Base-by-base conservation (phyloP, 2,797 vertebrate genomes). In the Acanthornis magna region DNA sequence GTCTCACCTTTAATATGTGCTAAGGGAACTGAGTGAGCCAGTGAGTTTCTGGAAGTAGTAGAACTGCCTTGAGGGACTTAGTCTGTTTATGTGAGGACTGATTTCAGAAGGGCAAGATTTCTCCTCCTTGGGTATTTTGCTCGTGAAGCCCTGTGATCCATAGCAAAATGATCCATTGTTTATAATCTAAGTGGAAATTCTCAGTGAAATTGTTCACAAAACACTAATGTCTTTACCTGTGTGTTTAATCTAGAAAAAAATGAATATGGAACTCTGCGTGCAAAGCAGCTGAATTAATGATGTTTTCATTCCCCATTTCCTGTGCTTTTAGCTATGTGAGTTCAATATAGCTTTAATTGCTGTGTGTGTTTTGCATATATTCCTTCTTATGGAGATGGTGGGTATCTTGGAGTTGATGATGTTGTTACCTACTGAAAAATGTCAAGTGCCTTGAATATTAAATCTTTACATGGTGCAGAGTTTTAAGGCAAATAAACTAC, bases 1-100 rank as follows among this genome's bases (percentile, higher is more conserved):
- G 66, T 91, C 76, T 95, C 85, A 95, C 82, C 94, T 85, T 18
- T 82, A 76, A n/a, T 78, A 90, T 71, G 91, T 53, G 23, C 65
- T 36, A 43, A 47, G 85, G 74, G 74, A 71, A 11, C 30, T 47
- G 34, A 40, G 51, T 8, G 26, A 84, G 40, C 7, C 32, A 22
- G 58, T 36, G 43, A 50, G 32, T 77, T 88, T 84, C 57, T 76
- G 84, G 45, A 85, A 68, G 8, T 9, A 67, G 71, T 50, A 77
- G 25, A 40, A 48, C 26, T 54, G 61, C 42, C 16, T 47, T 4
- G 42, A 84, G 66, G 18, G 60, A 50, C 63, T 34, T 13, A 3
- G 6, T 10, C 42, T 81, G 45, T 50, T 63, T 78, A 43, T 0
- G 0, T 18, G 32, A 79, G 40, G 29, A 45, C 18, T 55, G 60